Conservation (phyloP, 2,113 vertebrate genomes). For the Phylloscopus trochilus region DNA sequence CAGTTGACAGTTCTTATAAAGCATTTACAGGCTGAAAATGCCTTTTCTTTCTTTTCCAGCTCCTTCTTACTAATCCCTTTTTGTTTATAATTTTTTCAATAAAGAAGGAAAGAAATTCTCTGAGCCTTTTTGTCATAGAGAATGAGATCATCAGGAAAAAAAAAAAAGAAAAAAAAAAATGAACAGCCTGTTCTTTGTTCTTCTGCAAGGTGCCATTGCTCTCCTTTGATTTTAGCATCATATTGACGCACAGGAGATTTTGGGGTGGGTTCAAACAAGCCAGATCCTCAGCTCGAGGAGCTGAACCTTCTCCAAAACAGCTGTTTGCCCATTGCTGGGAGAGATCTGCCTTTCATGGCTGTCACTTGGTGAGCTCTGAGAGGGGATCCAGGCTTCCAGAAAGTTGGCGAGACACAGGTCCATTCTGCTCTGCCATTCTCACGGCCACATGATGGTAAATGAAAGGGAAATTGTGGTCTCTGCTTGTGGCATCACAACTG, state of each 20-base stretch:
- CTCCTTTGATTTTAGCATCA: neutral
- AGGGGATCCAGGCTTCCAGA: neutral
- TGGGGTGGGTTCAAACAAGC: neutral
- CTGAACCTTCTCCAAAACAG: neutral
- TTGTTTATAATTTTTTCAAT: constrained; percentile 19
- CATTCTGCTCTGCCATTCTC: neutral
- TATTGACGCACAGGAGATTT: neutral
- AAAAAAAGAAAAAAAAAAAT: neutral
- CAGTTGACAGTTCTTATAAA: constrained; percentile 38
- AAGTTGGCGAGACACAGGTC: neutral
- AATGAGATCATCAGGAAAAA: constrained; percentile 52
- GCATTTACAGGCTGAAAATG: constrained; percentile 48
- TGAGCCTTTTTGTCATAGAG: constrained; percentile 5
- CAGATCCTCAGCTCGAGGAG: neutral
- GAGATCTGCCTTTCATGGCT: neutral
- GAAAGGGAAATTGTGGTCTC: neutral
- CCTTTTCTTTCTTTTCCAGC: neutral
- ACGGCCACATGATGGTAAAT: neutral
- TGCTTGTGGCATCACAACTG: neutral
- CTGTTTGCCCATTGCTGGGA: neutral
- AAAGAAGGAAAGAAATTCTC: constrained; percentile 35
- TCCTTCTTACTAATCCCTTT: constrained; percentile 18
- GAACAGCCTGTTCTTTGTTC: constrained; percentile 26
- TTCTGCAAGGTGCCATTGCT: constrained; percentile 7
- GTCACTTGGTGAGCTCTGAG: neutral